Conservation (phyloP, 2,113 vertebrate genomes). For the Urocolius indicus region DNA sequence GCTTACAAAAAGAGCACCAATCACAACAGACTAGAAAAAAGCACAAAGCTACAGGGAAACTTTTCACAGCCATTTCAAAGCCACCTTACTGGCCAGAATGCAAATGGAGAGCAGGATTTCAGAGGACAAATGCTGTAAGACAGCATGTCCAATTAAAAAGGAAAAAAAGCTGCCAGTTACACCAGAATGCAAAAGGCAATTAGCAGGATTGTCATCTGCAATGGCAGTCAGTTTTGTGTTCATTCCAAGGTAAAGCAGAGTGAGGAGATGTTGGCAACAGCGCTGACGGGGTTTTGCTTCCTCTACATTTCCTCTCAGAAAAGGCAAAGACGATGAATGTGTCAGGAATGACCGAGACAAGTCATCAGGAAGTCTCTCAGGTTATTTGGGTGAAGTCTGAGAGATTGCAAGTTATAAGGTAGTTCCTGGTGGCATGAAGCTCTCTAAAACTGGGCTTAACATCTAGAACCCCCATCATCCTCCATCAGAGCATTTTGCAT, state of each 20-base stretch:
- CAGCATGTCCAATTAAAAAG: background rate
- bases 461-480: background rate
- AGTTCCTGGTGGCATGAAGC: background rate
- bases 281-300: accelerated
- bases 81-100: background rate
- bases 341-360: background rate
- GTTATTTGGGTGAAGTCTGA: background rate
- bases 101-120: background rate
- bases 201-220: background rate
- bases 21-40: background rate
- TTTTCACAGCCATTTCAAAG: background rate
- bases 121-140: background rate
- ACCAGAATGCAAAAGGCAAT: background rate
- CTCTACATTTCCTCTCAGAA: background rate
- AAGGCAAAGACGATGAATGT: background rate
- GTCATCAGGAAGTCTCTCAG: background rate
- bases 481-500: background rate
- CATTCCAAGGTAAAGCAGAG: background rate
- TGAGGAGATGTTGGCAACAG: background rate
- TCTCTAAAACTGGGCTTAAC: background rate
- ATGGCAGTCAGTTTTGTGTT: background rate
- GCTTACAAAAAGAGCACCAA: background rate
- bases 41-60: background rate
- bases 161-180: background rate
- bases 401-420: background rate